Conservation (phyloP, 1,140 invertebrate species). For the Ooceraea biroi region DNA sequence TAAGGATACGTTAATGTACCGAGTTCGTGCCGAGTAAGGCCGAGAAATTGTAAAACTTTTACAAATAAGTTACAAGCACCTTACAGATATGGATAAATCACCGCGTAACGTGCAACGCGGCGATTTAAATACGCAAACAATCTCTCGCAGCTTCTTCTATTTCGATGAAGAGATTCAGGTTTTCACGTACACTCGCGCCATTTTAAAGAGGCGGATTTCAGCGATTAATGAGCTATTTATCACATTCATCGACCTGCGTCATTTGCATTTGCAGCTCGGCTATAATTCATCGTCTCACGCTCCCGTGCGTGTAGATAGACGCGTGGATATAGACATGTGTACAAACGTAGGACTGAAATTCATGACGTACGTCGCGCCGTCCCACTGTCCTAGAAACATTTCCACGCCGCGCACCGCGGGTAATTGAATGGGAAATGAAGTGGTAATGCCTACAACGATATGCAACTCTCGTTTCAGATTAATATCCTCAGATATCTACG, state of each 20-base stretch:
- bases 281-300: constrained; percentile 41
- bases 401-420: constrained; percentile 31
- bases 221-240: constrained; percentile 48
- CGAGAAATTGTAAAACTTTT: not conserved
- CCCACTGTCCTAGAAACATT: constrained; percentile 66
- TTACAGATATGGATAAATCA: not conserved
- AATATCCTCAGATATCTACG: constrained; percentile 65
- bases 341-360: constrained; percentile 38
- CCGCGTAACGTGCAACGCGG: not conserved
- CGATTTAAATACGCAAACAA: not conserved
- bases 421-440: constrained; percentile 74
- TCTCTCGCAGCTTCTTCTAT: not conserved
- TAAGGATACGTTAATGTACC: constrained; percentile 29
- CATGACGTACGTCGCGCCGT: constrained; percentile 36
- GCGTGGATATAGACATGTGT: not conserved
- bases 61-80: not conserved
- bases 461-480: constrained; percentile 65
- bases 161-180: not conserved
- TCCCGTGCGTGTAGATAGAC: not conserved
- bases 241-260: constrained; percentile 21
- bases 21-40: not conserved
- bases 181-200: not conserved
- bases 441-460: constrained; percentile 44
- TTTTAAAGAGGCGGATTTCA: constrained; percentile 30
- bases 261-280: constrained; percentile 18